Conservation (phyloP, 2,113 vertebrate species). For the Ammodytes dubius region DNA sequence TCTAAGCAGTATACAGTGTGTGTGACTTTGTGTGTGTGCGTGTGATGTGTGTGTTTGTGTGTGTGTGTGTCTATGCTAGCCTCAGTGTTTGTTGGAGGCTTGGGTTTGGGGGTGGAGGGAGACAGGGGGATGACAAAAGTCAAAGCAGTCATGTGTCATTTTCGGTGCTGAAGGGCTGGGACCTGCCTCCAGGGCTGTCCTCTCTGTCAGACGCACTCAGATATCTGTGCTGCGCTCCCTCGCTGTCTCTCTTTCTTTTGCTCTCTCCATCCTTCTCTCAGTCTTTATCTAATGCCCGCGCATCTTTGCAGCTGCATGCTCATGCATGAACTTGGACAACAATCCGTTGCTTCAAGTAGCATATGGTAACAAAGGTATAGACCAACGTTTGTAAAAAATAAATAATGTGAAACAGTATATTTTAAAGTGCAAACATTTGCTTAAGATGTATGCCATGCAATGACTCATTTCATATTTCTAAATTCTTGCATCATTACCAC, state of each 20-base stretch:
- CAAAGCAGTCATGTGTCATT: slow-evolving; percentile 87
- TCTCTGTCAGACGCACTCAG: slow-evolving; percentile 84
- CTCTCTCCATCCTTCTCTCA: slow-evolving; percentile 65
- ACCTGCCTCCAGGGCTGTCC: slow-evolving; percentile 81
- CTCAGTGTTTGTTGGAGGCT: slow-evolving; percentile 80
- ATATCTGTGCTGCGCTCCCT: slow-evolving; percentile 79
- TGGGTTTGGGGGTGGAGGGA: slow-evolving; percentile 75
- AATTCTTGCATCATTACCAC: slow-evolving; percentile 39
- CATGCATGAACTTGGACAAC: slow-evolving; percentile 30
- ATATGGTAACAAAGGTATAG: slow-evolving; percentile 22
- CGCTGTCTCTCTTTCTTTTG: slow-evolving; percentile 69
- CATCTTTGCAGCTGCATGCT: slow-evolving; percentile 48
- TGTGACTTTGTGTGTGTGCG: slow-evolving; percentile 71
- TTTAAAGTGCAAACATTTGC: slow-evolving; percentile 36
- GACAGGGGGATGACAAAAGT: slow-evolving; percentile 84
- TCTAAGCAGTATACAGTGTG: slow-evolving; percentile 86
- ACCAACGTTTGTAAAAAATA: slow-evolving; percentile 13
- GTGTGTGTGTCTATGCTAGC: slow-evolving; percentile 55
- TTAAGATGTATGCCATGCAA: slow-evolving; percentile 13
- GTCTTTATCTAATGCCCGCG: slow-evolving; percentile 58
- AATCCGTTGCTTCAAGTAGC: not conserved
- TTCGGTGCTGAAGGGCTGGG: slow-evolving; percentile 83
- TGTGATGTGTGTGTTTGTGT: slow-evolving; percentile 32
- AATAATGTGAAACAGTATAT: slow-evolving; percentile 2
- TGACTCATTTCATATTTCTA: slow-evolving; percentile 37